These are phyloP conservation scores for Avahi laniger DNA, from an alignment of 2,797 vertebrate genomes.

Conservation along the genomic window DNA sequence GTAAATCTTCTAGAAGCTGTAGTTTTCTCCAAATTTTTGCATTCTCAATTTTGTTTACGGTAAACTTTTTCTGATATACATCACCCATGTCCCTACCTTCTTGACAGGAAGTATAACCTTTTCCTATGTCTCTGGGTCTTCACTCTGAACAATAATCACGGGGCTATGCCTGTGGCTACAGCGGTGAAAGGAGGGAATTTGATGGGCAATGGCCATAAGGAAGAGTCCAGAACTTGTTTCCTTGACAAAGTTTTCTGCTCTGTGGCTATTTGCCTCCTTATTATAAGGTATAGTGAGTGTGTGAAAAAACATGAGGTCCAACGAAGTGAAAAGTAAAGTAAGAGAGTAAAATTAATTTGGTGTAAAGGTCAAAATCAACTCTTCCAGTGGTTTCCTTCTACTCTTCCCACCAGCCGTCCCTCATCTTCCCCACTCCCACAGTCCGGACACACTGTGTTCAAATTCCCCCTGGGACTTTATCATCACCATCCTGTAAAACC, in stretches of 20 bases:
- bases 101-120: not conserved
- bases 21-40: not conserved
- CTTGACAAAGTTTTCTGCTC: not conserved
- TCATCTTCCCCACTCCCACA: not conserved
- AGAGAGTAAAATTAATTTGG: not conserved
- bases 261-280: not conserved
- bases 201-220: not conserved
- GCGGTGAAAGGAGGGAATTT: not conserved
- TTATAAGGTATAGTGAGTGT: not conserved
- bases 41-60: not conserved
- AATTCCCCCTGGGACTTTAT: not conserved
- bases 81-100: not conserved
- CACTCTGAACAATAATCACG: not conserved
- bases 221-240: not conserved
- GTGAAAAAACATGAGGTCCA: not conserved
- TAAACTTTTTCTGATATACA: not conserved
- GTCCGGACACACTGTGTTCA: not conserved
- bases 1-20: not conserved
- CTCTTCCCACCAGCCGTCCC: not conserved
- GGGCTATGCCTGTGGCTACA: too few relatives aligned
- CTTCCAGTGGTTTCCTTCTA: not conserved
- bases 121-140: not conserved
- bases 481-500: not conserved
- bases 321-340: not conserved
- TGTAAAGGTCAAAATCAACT: not conserved